A percentile compares a stretch with the other conserved stretches of the same genome.
Conservation (phyloP, 1,140 invertebrate species). For the Drepana arcuata region DNA sequence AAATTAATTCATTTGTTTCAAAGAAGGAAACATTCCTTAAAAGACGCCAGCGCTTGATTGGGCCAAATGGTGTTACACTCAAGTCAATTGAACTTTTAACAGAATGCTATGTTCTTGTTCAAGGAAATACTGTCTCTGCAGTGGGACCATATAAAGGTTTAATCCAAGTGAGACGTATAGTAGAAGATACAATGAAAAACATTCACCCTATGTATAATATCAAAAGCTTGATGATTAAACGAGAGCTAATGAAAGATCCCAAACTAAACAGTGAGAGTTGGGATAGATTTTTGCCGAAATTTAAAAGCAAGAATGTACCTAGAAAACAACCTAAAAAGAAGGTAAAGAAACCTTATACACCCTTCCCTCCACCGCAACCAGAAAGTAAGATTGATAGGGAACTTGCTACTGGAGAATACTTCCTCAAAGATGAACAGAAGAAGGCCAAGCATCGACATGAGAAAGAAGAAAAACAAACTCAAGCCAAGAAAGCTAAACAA, state of each 20-base stretch:
- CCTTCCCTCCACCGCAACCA: slow-evolving; percentile 94
- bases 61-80: slow-evolving; percentile 96
- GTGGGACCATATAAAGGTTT: slow-evolving; percentile 96
- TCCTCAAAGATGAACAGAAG: slow-evolving; percentile 90
- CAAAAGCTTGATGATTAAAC: slow-evolving; percentile 98
- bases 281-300: slow-evolving; percentile 97
- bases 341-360: slow-evolving; percentile 91
- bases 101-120: slow-evolving; percentile 96
- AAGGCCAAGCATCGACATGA: slow-evolving; percentile 81
- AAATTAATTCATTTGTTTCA: slow-evolving; percentile 91
- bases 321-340: slow-evolving; percentile 90
- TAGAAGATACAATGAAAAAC: slow-evolving; percentile 98
- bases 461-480: slow-evolving; percentile 81
- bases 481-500: slow-evolving; percentile 80
- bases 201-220: slow-evolving; percentile 99
- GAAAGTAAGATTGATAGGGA: slow-evolving; percentile 96
- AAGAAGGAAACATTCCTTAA: slow-evolving; percentile 98
- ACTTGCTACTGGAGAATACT: slow-evolving; percentile 96
- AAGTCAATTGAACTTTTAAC: slow-evolving; percentile 99
- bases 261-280: slow-evolving; percentile 95
- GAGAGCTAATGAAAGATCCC: slow-evolving; percentile 93
- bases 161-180: slow-evolving; percentile 92
- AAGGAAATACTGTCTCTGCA: slow-evolving; percentile 98
- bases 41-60: slow-evolving; percentile 94
- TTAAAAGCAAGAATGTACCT: slow-evolving; percentile 94